Base-by-base conservation (phyloP, 2,888 invertebrate genomes). In the Meliscaeva auricollis region DNA sequence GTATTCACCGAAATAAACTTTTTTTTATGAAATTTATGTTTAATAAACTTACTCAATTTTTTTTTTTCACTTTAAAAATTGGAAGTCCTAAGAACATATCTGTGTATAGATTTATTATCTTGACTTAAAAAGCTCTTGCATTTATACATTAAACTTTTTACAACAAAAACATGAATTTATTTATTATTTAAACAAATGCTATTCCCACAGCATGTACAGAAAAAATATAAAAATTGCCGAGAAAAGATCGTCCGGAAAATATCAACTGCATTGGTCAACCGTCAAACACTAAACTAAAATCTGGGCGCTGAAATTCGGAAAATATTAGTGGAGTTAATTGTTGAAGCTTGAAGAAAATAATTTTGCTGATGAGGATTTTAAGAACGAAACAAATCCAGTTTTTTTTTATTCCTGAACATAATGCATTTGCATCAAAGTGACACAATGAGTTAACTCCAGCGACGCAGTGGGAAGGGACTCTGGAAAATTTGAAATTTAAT, bases 401-500 rank as follows among this genome's bases (percentile, higher is more conserved):
- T 35, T 17, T 54, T 75, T 35, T n/a, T 58, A 56, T 76, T 66
- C 38, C 41, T 32, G 32, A 17, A 48, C 44, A 17, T 60, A 66
- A 44, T 54, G 44, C 68, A 52, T 38, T 69, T 78, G 62, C 62
- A 77, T 70, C 9, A 11, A 62, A 26, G 20, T n/a, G 30, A 48
- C 17, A 48, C 17, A 15, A 44, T 4, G 54, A 58, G 22, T 41
- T 20, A 72, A 75, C 9, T 41, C 17, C 22, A 58, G 20, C 35
- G 15, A 38, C 26, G 8, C n/a, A 66, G 52, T 9, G 32, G 17
- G 70, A 58, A 54, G 58, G 70, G 66, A 48, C 60, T 72, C 48
- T 66, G 58, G 41, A 74, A 75, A 75, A 80, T 68, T 75, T 85
- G 84, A 76, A 75, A 85, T 80, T 66, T 35, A 38, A 68, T 41